Conservation (phyloP, 2,113 vertebrate species). For the Corydoras sp. region DNA sequence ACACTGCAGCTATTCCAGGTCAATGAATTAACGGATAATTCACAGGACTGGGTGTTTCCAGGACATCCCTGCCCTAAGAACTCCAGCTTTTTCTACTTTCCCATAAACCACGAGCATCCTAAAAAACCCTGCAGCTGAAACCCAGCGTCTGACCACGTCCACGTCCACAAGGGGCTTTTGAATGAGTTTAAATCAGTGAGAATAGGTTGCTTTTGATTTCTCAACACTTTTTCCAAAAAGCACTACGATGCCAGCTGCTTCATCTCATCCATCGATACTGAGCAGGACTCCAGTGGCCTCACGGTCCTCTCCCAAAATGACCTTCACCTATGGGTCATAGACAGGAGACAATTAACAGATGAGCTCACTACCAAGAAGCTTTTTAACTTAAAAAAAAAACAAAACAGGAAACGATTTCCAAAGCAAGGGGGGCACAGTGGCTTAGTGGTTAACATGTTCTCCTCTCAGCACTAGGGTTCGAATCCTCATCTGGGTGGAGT, state of each 20-base stretch:
- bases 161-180: background rate
- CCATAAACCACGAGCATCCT: conserved; percentile 56
- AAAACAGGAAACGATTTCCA: too few relatives aligned
- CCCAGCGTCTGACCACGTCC: background rate
- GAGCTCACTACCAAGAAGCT: too few relatives aligned
- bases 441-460: too few relatives aligned
- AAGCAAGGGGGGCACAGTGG: too few relatives aligned
- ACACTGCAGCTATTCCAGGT: background rate
- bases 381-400: too few relatives aligned
- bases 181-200: background rate
- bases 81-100: conserved; percentile 55
- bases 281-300: conserved; percentile 86
- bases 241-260: conserved; percentile 80
- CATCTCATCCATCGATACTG: conserved; percentile 87
- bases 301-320: conserved; percentile 86
- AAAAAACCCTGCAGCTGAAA: conserved; percentile 51
- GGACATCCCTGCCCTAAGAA: conserved; percentile 56
- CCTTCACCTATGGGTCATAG: conserved; percentile 73
- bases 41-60: background rate
- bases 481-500: too few relatives aligned
- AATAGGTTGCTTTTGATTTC: too few relatives aligned
- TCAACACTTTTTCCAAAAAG: too few relatives aligned
- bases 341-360: background rate
- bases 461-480: too few relatives aligned
- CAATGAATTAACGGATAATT: background rate